A percentile compares a stretch with the other conserved stretches of the same genome.
Conservation (phyloP, 2,888 invertebrate genomes). For the Enchytraeus crypticus region DNA sequence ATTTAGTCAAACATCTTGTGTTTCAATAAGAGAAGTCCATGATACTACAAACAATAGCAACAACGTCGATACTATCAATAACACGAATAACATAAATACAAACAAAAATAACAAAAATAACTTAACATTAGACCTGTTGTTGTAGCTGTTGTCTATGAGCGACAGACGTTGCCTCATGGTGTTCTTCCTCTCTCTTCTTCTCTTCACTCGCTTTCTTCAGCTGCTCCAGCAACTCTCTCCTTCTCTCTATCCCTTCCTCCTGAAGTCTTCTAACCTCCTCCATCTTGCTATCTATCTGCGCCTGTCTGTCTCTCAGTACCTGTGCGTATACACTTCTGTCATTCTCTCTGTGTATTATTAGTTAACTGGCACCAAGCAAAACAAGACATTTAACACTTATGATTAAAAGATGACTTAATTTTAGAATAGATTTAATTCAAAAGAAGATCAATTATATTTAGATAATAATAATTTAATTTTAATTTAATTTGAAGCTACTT, state of each 20-base stretch:
- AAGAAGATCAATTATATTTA: not conserved
- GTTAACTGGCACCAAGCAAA: no score
- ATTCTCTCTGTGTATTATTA: no score
- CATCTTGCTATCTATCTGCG: conserved; percentile 40
- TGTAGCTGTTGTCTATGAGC: conserved; percentile 34
- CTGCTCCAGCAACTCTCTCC: conserved; percentile 43
- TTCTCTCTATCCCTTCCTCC: conserved; percentile 40
- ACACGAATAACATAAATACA: no score
- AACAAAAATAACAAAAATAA: no score
- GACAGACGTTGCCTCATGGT: conserved; percentile 31
- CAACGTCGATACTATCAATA: no score
- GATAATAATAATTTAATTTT: not conserved
- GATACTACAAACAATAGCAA: no score
- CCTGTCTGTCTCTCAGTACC: conserved; percentile 41
- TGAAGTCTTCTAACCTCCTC: conserved; percentile 36
- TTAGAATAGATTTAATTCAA: not conserved
- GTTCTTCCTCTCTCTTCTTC: conserved; percentile 37
- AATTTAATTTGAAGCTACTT: not conserved
- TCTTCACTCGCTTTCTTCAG: conserved; percentile 44
- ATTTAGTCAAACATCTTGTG: no score
- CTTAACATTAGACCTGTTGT: no score
- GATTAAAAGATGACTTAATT: not conserved
- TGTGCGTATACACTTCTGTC: no score
- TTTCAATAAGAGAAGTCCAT: no score
- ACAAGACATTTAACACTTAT: not conserved